Conservation (phyloP, 2,797 vertebrate species). For the Halcyon smyrnensis region DNA sequence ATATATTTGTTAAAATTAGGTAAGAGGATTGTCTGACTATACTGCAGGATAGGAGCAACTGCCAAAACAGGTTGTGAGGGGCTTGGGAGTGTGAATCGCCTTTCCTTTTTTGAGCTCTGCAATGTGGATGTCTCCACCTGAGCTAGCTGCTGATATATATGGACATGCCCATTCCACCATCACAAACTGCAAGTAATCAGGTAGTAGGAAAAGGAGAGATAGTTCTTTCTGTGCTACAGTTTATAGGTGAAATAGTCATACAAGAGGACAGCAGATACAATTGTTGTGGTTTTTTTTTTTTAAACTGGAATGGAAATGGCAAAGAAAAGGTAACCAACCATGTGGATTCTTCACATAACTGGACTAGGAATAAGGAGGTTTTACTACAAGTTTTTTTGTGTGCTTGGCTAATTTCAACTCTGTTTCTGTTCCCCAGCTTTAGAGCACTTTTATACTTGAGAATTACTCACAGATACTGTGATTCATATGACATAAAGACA, state of each 20-base stretch:
- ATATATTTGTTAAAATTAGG: not conserved
- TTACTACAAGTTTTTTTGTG: not conserved
- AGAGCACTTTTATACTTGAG: not conserved
- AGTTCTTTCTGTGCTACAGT: not conserved
- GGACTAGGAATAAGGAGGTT: not conserved
- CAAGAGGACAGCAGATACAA: not conserved
- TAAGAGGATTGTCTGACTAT: not conserved
- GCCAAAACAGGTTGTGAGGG: not conserved
- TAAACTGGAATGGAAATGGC: not conserved
- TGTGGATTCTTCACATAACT: not conserved
- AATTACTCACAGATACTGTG: not conserved
- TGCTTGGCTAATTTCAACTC: not conserved
- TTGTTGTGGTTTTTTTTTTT: not conserved
- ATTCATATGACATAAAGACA: not conserved
- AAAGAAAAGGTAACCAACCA: not conserved
- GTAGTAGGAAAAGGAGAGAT: not conserved
- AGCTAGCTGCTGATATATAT: not conserved
- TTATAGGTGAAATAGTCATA: not conserved
- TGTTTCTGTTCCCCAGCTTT: not conserved
- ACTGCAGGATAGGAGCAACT: not conserved
- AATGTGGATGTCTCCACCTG: not conserved
- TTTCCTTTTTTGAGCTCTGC: not conserved
- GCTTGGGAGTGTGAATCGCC: rapidly evolving
- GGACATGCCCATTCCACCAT: not conserved
- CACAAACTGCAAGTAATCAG: not conserved